A percentile compares a stretch with the other conserved stretches of the same genome.
Conservation (phyloP, 2,797 vertebrate genomes). For the Clarias fuscus region DNA sequence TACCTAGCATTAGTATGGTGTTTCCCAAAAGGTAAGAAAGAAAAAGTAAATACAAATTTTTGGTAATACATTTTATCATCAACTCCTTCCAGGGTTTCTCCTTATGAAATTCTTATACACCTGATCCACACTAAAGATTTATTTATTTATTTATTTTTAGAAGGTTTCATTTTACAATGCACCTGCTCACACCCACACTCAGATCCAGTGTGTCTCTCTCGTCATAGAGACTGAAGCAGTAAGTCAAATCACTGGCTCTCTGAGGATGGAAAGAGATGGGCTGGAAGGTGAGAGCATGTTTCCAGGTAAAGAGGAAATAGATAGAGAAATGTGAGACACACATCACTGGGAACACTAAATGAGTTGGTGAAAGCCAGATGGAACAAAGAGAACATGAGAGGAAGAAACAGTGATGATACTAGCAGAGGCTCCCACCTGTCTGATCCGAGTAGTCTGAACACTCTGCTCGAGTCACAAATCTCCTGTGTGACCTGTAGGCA, state of each 20-base stretch:
- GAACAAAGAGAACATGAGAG: background rate
- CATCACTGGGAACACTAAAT: background rate
- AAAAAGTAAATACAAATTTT: too few species aligned
- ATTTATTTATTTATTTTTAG: too few species aligned
- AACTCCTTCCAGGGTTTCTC: background rate
- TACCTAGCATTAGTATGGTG: background rate
- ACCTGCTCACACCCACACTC: background rate
- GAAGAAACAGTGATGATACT: background rate
- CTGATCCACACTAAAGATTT: background rate
- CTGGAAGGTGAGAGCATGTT: slow-evolving; percentile 42
- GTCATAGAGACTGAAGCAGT: slow-evolving; percentile 44
- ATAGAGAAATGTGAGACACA: background rate
- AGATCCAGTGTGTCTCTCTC: slow-evolving; percentile 21
- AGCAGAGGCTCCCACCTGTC: slow-evolving; percentile 73
- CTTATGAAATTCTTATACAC: background rate
- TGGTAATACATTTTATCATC: background rate
- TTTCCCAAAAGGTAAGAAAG: background rate
- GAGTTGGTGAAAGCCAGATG: background rate
- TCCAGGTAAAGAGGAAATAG: slow-evolving; percentile 52
- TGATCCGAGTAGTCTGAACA: slow-evolving; percentile 81
- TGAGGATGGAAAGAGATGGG: slow-evolving; percentile 27
- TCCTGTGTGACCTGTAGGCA: slow-evolving; percentile 78
- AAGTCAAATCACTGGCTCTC: slow-evolving; percentile 31
- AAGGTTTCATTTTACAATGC: background rate
- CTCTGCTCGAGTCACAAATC: slow-evolving; percentile 80